These are phyloP conservation scores for Actinemys pallida DNA, from an alignment of 2,113 vertebrate species.

Conservation along the genomic window DNA sequence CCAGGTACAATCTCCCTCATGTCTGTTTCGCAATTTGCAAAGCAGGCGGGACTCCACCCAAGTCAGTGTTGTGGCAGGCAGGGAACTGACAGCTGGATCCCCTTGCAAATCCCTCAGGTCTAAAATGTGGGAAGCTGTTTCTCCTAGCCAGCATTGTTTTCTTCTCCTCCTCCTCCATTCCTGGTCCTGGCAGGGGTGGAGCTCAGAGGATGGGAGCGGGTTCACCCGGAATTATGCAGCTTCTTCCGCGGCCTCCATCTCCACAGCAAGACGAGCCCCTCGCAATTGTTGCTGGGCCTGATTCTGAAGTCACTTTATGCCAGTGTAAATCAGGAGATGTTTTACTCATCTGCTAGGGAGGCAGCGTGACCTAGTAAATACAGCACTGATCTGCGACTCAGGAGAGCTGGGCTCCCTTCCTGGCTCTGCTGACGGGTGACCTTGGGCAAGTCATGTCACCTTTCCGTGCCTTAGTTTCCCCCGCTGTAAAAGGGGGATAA, in stretches of 20 bases:
- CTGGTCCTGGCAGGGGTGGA: too few relatives aligned
- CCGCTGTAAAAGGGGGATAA: background rate
- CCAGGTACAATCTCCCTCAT: rapidly evolving
- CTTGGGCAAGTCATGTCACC: background rate
- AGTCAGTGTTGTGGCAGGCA: background rate
- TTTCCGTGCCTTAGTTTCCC: background rate
- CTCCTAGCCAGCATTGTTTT: background rate
- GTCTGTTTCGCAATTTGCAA: background rate
- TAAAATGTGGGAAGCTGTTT: background rate
- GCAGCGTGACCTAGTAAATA: background rate
- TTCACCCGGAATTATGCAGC: background rate
- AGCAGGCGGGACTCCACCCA: too few relatives aligned
- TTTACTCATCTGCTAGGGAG: background rate
- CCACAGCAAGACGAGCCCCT: background rate
- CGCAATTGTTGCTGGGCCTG: background rate
- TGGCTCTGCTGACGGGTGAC: background rate
- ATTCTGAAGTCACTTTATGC: background rate
- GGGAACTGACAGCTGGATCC: too few relatives aligned
- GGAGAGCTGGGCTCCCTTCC: background rate
- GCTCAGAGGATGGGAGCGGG: background rate
- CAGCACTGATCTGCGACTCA: too few relatives aligned
- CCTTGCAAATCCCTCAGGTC: too few relatives aligned
- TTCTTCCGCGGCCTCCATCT: background rate
- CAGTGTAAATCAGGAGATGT: background rate
- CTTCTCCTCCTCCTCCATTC: background rate